Base-by-base conservation (phyloP, 2,888 invertebrate species). In the Ctenicera cuprea region DNA sequence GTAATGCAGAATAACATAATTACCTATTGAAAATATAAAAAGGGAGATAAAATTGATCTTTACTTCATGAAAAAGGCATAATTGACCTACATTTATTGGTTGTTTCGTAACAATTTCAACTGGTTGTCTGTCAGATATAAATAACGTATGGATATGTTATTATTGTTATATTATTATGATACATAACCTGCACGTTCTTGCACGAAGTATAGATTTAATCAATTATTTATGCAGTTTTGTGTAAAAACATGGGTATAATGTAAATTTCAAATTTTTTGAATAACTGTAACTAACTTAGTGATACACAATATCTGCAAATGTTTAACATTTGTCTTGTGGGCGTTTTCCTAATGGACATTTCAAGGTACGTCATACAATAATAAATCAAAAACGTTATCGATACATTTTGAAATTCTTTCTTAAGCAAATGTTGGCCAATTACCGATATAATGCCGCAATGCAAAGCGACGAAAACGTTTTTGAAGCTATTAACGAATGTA, bases 271-370 rank as follows among this genome's bases (percentile, higher is more conserved):
- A 54, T 54, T 54, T 54, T 54, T 54, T 4, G 14, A 54, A 54
- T 54, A 54, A 8, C 54, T 54, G 3, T n/a, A 8, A n/a, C 54
- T 9, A 50, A 30, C 7, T 54, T 54, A 54, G 30, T 54, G 54
- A 54, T 54, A 30, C 54, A 54, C 54, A 30, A 22, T 16, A 54
- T 54, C 54, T 54, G 54, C n/a, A n/a, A 54, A 54, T 54, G 30
- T 30, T 54, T 8, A 54, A 54, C 54, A 54, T 54, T 54, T 30
- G 54, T 54, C 54, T 30, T 68, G 78, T 78, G 75, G 78, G 78
- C 73, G 78, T 77, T 50, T 71, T 61, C 50, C 74, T 78, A 77
- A 78, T 78, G 76, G 78, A 75, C 77, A 76, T 76, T 73, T 78
- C 76, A 75, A 77, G 78, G 76, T 74, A 72, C 59, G 59, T 59